Conservation (phyloP, 1,140 invertebrate genomes). For the Lethocerus indicus region DNA sequence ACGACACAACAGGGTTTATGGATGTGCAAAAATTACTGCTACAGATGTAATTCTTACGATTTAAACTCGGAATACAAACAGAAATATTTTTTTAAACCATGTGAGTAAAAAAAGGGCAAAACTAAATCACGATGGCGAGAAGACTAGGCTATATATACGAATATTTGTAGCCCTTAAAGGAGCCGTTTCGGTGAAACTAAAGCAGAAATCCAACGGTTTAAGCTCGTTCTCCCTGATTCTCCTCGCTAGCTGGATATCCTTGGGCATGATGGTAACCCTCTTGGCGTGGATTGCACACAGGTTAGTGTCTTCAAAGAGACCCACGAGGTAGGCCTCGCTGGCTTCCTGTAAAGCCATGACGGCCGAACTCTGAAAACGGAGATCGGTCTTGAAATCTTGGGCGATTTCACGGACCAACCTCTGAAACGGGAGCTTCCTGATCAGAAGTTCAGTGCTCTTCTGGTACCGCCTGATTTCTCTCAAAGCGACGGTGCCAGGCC, state of each 20-base stretch:
- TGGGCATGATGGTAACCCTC: constrained; percentile 54
- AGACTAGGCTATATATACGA: no score
- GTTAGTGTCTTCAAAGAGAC: constrained; percentile 50
- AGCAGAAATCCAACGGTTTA: constrained; percentile 27
- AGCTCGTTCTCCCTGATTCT: constrained; percentile 28
- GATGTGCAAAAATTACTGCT: no score
- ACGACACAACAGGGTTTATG: no score
- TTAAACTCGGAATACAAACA: no score
- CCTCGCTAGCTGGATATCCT: constrained; percentile 29
- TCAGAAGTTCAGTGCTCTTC: constrained; percentile 66
- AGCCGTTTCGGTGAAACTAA: constrained; percentile 16
- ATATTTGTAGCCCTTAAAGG: constrained; percentile 21
- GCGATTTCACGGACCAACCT: constrained; percentile 72
- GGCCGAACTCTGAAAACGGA: constrained; percentile 36
- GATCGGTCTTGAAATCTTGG: constrained; percentile 51
- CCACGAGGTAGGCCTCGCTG: constrained; percentile 46
- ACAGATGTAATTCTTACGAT: no score
- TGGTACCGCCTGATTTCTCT: constrained; percentile 76
- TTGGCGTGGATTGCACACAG: constrained; percentile 53
- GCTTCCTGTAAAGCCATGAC: constrained; percentile 41
- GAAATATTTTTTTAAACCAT: no score
- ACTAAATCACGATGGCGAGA: no score
- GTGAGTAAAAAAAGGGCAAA: no score
- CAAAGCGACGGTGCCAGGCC: constrained; percentile 69
- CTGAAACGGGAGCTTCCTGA: constrained; percentile 72